Conservation (phyloP, 2,797 vertebrate genomes). For the Tympanoctomys barrerae region DNA sequence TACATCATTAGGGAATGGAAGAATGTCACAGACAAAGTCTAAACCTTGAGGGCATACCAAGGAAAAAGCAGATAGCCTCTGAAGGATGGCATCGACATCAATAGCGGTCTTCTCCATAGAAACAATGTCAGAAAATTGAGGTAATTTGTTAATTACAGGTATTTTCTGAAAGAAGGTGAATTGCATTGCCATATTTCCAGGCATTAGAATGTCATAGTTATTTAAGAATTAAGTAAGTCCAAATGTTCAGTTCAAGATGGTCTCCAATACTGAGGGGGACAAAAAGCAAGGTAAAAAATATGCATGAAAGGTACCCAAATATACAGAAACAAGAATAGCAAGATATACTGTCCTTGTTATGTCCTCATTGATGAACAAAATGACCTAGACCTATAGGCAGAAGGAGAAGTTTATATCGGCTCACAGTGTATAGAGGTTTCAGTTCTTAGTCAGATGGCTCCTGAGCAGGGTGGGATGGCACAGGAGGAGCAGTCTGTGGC, state of each 20-base stretch:
- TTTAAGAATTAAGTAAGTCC: background rate
- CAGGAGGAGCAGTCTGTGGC: background rate
- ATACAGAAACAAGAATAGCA: background rate
- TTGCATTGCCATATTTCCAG: background rate
- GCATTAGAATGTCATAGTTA: background rate
- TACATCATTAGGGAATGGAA: background rate
- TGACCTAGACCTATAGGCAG: background rate
- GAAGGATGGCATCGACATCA: background rate
- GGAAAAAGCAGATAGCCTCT: background rate
- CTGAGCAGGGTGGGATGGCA: background rate
- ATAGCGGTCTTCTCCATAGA: background rate
- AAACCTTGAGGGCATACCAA: background rate
- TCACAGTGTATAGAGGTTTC: background rate
- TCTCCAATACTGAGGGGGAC: background rate
- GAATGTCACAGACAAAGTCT: background rate
- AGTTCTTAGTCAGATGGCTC: too few species aligned
- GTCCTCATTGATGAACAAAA: background rate
- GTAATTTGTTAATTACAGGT: background rate
- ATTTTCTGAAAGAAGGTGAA: background rate
- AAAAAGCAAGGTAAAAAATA: background rate
- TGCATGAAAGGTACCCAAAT: background rate
- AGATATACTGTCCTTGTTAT: background rate
- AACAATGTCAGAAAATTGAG: background rate
- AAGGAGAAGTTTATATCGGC: background rate
- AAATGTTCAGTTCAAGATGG: background rate